These are phyloP conservation scores for Bombus sibiricus DNA, from an alignment of 1,140 invertebrate genomes.

Conservation along the genomic window DNA sequence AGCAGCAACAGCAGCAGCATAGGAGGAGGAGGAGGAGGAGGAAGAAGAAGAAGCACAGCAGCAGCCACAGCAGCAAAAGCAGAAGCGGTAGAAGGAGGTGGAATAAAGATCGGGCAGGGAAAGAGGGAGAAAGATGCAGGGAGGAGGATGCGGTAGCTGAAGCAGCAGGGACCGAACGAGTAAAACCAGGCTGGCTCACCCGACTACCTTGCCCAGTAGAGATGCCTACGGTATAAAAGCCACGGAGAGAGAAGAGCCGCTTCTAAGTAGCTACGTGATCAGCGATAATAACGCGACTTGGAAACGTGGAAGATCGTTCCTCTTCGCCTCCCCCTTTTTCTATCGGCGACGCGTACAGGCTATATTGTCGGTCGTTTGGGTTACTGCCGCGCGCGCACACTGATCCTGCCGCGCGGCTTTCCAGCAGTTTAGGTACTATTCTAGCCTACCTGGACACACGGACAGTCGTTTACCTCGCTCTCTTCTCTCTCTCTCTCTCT, in stretches of 20 bases:
- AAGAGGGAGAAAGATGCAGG: background rate
- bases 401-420: conserved; percentile 27
- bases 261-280: conserved; percentile 83
- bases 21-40: background rate
- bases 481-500: conserved; percentile 13
- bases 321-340: conserved; percentile 53
- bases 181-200: conserved; percentile 67
- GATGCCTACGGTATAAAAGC: conserved; percentile 66
- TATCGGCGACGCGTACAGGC: conserved; percentile 54
- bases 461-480: background rate
- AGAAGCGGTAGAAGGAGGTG: conserved; percentile 28
- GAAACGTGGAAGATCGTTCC: conserved; percentile 68
- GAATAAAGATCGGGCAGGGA: conserved; percentile 21
- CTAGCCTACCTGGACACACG: conserved; percentile 21
- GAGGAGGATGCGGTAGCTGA: conserved; percentile 13
- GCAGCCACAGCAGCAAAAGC: conserved; percentile 3
- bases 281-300: conserved; percentile 79
- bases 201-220: conserved; percentile 61
- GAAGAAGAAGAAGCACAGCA: conserved; percentile 19
- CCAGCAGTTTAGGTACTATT: conserved; percentile 49
- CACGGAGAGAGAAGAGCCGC: conserved; percentile 65
- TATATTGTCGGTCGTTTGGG: conserved; percentile 61
- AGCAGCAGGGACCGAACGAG: conserved; percentile 47
- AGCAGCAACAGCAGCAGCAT: background rate
- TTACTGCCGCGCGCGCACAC: conserved; percentile 21